Conservation (phyloP, 2,113 vertebrate species). For the Psettodes erumei region DNA sequence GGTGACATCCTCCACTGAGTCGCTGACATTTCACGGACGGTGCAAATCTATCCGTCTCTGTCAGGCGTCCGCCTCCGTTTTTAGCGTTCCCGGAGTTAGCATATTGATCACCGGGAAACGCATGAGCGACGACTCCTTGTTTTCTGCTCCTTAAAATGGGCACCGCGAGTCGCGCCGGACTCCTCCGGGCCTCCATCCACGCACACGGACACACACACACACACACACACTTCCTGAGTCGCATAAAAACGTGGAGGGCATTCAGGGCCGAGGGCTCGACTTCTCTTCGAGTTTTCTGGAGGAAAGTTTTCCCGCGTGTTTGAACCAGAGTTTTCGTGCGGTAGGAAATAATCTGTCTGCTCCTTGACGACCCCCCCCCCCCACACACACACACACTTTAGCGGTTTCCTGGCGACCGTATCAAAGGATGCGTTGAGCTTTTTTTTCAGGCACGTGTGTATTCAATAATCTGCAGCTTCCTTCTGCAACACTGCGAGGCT, state of each 20-base stretch:
- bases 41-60: slow-evolving; percentile 89
- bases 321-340: no score
- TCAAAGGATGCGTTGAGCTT: slow-evolving; percentile 26
- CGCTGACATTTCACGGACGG: slow-evolving; percentile 89
- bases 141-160: slow-evolving; percentile 73
- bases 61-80: slow-evolving; percentile 80
- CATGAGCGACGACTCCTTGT: slow-evolving; percentile 79
- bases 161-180: slow-evolving; percentile 70
- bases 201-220: no score
- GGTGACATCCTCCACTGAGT: slow-evolving; percentile 89
- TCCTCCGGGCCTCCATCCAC: slow-evolving; percentile 70
- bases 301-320: no score
- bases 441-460: slow-evolving; percentile 45
- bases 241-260: slow-evolving; percentile 51
- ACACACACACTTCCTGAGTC: slow-evolving; percentile 44
- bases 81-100: slow-evolving; percentile 86
- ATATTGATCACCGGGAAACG: slow-evolving; percentile 85
- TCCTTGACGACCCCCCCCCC: no score
- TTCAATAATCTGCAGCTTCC: slow-evolving; percentile 47
- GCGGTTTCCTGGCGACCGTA: slow-evolving; percentile 24
- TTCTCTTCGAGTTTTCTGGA: no score
- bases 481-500: slow-evolving; percentile 36
- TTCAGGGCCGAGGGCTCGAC: slow-evolving; percentile 46
- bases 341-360: not conserved
- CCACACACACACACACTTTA: no score